Conservation (phyloP, 2,797 vertebrate genomes). For the Astyanax mexicanus region DNA sequence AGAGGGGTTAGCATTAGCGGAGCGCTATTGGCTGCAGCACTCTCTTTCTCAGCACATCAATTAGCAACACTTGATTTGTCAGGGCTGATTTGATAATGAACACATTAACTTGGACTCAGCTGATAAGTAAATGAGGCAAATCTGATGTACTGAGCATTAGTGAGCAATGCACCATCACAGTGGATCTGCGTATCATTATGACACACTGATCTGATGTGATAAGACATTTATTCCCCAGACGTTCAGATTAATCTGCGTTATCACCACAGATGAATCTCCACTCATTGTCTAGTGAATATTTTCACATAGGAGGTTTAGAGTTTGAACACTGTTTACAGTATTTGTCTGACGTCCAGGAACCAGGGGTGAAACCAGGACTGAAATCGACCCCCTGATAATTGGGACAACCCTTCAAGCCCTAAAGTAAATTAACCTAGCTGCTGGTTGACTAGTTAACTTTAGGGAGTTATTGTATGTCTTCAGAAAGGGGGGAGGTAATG, state of each 20-base stretch:
- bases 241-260: conserved; percentile 38
- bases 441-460: too few relatives aligned
- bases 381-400: too few relatives aligned
- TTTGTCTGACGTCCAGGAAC: not conserved
- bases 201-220: conserved; percentile 46
- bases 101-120: conserved; percentile 29
- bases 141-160: conserved; percentile 37
- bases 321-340: not conserved
- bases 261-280: not conserved
- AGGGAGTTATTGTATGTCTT: too few relatives aligned
- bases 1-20: conserved; percentile 2
- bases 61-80: conserved; percentile 33
- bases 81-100: conserved; percentile 39
- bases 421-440: too few relatives aligned
- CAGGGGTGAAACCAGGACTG: too few relatives aligned
- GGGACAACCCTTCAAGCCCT: too few relatives aligned
- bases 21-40: conserved; percentile 3
- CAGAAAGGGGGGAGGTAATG: too few relatives aligned
- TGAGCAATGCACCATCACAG: conserved; percentile 17
- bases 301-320: not conserved
- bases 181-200: conserved; percentile 28
- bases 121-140: conserved; percentile 35
- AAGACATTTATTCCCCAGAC: conserved; percentile 36
- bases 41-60: conserved; percentile 32
- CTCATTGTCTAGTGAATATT: conserved; percentile 10